phyloP scores from a whole-genome alignment of 2,797 vertebrate genomes.

The Microctenopoma steveboyesi region DNA sequence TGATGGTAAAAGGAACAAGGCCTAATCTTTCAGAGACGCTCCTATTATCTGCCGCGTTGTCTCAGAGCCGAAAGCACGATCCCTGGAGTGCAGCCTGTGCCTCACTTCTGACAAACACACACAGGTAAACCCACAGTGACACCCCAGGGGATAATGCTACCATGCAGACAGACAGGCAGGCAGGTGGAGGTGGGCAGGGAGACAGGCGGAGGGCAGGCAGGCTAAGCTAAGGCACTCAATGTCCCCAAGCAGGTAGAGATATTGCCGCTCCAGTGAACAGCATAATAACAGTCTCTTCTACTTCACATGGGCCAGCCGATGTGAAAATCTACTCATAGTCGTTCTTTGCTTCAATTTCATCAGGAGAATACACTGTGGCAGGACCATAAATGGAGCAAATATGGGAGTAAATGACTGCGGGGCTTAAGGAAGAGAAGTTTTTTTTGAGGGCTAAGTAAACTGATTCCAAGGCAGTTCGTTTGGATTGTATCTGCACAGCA shows the following conservation, averaged over 20 bases:
- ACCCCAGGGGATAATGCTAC: slow-evolving; percentile 9
- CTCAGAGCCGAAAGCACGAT: slow-evolving; percentile 45
- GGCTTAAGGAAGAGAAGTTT: slow-evolving; percentile 16
- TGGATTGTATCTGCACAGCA: slow-evolving; percentile 22
- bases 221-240: slow-evolving; percentile 67
- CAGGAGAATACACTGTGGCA: slow-evolving; percentile 50
- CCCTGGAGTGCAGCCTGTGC: slow-evolving; percentile 46
- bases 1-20: slow-evolving; percentile 48
- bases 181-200: slow-evolving; percentile 34
- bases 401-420: slow-evolving; percentile 44
- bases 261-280: slow-evolving; percentile 82
- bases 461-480: slow-evolving; percentile 29
- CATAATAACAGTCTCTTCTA: slow-evolving; percentile 80
- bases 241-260: slow-evolving; percentile 78
- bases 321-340: slow-evolving; percentile 71
- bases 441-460: slow-evolving; percentile 42
- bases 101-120: slow-evolving; percentile 25
- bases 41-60: slow-evolving; percentile 62
- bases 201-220: slow-evolving; percentile 50
- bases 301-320: slow-evolving; percentile 68
- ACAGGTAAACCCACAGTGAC: slow-evolving; percentile 37
- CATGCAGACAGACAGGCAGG: slow-evolving; percentile 29
- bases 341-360: slow-evolving; percentile 63
- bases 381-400: slow-evolving; percentile 54
- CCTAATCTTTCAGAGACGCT: slow-evolving; percentile 60